A percentile compares a stretch with the other conserved stretches of the same genome.
phyloP scores from a whole-genome alignment of 2,888 invertebrate genomes.

The Andrena marginata region DNA sequence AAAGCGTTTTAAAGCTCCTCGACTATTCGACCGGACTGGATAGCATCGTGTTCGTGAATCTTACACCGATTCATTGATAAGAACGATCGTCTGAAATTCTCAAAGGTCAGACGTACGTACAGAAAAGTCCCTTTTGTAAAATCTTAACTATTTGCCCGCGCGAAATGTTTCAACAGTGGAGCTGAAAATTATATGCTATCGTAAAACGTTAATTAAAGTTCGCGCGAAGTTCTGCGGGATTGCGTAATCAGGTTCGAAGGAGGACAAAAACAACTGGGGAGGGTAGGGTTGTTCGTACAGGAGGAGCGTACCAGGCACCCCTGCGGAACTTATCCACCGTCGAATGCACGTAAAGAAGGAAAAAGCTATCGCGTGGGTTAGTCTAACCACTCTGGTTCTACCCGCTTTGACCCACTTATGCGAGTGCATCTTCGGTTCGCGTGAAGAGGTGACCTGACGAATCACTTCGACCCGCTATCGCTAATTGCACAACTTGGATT shows the following conservation, averaged over 20 bases:
- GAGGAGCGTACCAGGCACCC: constrained; percentile 82
- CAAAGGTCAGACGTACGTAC: neutral
- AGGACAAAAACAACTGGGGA: constrained; percentile 9
- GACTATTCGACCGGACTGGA: constrained; percentile 50
- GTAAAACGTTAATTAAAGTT: neutral
- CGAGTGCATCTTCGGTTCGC: constrained; percentile 53
- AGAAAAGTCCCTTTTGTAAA: neutral
- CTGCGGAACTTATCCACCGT: constrained; percentile 53
- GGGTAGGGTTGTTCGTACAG: constrained; percentile 47
- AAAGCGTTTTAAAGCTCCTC: constrained; percentile 67
- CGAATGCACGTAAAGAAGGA: constrained; percentile 74
- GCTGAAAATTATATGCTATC: neutral
- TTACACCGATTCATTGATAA: neutral
- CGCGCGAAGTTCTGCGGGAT: neutral
- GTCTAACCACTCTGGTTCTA: constrained; percentile 67
- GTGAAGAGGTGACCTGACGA: constrained; percentile 57
- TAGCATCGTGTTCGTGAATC: constrained; percentile 51
- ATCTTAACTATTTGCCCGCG: neutral
- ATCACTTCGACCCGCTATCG: constrained; percentile 60
- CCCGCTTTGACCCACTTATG: constrained; percentile 77
- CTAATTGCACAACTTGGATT: constrained; percentile 63
- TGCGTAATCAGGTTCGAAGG: constrained; percentile 8
- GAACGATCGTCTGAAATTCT: neutral
- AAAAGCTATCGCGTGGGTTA: constrained; percentile 73
- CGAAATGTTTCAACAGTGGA: neutral